These are phyloP conservation scores for Lepus oiostolus DNA, from an alignment of 2,797 vertebrate genomes.

Conservation along the genomic window DNA sequence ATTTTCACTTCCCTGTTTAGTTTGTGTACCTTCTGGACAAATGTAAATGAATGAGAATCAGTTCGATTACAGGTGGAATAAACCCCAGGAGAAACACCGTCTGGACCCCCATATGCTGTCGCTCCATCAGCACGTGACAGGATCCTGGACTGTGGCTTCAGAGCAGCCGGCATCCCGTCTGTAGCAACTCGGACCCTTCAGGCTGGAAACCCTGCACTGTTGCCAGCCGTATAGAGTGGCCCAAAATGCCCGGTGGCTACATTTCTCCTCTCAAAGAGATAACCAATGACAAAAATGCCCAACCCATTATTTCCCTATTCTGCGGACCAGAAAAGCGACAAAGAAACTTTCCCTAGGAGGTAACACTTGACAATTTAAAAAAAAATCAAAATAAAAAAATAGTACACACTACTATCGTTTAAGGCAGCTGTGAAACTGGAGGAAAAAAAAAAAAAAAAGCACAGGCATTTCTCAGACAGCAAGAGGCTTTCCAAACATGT, in stretches of 20 bases:
- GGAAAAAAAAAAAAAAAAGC: neutral
- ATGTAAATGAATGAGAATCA: constrained; percentile 80
- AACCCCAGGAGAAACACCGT: constrained; percentile 80
- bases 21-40: constrained; percentile 80
- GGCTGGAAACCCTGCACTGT: no score
- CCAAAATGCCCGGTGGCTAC: neutral
- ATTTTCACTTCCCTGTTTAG: constrained; percentile 66
- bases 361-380: neutral
- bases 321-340: constrained; percentile 23
- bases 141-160: constrained; percentile 49
- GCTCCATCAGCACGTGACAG: constrained; percentile 29
- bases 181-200: neutral
- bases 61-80: constrained; percentile 82
- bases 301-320: constrained; percentile 17
- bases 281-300: constrained; percentile 49
- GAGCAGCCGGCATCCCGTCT: neutral
- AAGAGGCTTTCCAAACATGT: neutral
- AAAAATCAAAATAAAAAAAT: neutral
- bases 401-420: no score
- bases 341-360: constrained; percentile 6
- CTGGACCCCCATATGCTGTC: constrained; percentile 87
- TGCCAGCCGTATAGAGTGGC: no score
- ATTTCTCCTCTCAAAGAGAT: neutral
- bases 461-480: neutral
- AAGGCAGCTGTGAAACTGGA: neutral